These are phyloP conservation scores for Tricholaema leucomelas DNA, from an alignment of 2,113 vertebrate species.

Conservation along the genomic window DNA sequence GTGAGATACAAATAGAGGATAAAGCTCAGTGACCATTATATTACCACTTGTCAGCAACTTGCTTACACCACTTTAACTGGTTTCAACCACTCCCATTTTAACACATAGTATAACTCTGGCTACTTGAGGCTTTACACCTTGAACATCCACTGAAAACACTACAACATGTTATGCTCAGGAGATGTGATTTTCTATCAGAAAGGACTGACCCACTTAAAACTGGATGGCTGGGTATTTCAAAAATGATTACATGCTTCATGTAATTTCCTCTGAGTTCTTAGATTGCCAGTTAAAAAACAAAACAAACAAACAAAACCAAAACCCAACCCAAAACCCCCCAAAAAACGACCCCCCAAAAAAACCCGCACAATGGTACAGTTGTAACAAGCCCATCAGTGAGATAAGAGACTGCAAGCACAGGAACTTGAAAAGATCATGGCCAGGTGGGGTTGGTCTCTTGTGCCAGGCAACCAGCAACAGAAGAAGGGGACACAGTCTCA, in stretches of 20 bases:
- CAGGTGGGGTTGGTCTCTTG: no score
- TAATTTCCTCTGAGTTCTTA: not conserved
- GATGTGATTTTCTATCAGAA: not conserved
- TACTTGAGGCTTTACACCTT: not conserved
- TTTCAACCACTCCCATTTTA: not conserved
- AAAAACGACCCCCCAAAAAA: not conserved
- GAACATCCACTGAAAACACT: not conserved
- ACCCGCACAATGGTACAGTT: accelerated
- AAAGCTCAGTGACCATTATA: not conserved
- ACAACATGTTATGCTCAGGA: accelerated
- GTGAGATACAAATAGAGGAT: not conserved
- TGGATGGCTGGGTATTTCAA: not conserved
- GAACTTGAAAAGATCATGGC: not conserved
- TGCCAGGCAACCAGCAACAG: no score
- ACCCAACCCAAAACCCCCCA: not conserved
- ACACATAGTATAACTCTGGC: not conserved
- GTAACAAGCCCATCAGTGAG: not conserved
- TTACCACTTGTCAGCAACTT: not conserved
- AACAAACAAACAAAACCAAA: not conserved
- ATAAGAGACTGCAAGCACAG: not conserved
- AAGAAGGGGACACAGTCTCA: no score
- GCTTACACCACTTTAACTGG: not conserved
- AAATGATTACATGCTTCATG: not conserved
- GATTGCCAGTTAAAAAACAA: not conserved
- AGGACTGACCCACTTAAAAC: not conserved